Conservation (phyloP, 2,113 vertebrate genomes). For the Pholis gunnellus region DNA sequence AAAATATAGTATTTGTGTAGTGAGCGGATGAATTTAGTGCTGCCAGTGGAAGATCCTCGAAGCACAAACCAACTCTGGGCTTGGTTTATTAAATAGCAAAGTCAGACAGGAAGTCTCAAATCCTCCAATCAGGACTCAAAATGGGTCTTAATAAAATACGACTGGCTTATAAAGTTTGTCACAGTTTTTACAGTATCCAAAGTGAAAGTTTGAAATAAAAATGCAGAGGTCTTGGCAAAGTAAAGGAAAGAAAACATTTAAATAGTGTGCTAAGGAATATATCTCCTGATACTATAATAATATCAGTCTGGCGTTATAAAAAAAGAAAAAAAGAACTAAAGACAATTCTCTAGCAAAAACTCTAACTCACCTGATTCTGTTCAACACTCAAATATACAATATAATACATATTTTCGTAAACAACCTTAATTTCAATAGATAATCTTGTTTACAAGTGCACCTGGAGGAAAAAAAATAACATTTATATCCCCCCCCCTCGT, state of each 20-base stretch:
- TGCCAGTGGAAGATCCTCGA: constrained; percentile 34
- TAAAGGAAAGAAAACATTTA: constrained; percentile 90
- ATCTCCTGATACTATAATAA: constrained; percentile 73
- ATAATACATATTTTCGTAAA: constrained; percentile 96
- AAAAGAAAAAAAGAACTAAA: constrained; percentile 81
- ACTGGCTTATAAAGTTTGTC: constrained; percentile 96
- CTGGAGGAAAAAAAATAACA: constrained; percentile 86
- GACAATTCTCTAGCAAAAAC: constrained; percentile 69
- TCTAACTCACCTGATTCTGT: constrained; percentile 68
- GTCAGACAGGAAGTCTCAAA: constrained; percentile 89
- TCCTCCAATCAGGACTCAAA: constrained; percentile 89
- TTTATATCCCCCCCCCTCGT: constrained; percentile 59
- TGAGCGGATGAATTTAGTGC: not conserved
- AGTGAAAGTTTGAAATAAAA: constrained; percentile 90
- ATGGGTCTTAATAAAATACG: constrained; percentile 97
- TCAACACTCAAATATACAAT: constrained; percentile 89
- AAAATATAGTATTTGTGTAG: not conserved
- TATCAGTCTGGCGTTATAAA: constrained; percentile 85
- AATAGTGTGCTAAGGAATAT: constrained; percentile 84
- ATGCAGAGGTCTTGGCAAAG: constrained; percentile 87
- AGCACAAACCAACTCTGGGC: constrained; percentile 74
- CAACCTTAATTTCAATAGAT: constrained; percentile 87
- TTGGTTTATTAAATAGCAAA: constrained; percentile 97
- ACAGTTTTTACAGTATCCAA: constrained; percentile 97
- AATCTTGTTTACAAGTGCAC: constrained; percentile 93